A percentile compares a stretch with the other conserved stretches of the same genome.
Conservation (phyloP, 2,113 vertebrate genomes). For the Nicator chloris region DNA sequence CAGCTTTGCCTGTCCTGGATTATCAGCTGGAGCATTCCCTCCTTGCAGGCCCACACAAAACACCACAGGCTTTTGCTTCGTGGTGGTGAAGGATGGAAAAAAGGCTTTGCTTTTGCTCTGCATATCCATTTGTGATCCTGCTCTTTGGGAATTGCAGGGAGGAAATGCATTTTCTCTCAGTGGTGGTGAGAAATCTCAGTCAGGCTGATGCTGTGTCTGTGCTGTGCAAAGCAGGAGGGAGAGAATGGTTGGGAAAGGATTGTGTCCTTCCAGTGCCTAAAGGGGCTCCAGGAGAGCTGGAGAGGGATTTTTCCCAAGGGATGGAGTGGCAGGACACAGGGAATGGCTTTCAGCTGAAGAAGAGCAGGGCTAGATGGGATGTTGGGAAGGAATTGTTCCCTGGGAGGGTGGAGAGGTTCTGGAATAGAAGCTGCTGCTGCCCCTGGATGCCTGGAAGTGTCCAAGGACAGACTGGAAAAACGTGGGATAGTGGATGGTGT, state of each 20-base stretch:
- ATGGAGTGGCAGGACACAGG: not conserved
- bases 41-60: not conserved
- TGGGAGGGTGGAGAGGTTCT: not conserved
- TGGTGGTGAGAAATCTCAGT: not conserved
- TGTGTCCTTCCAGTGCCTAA: not conserved
- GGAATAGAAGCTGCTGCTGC: not conserved
- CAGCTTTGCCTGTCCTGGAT: not conserved
- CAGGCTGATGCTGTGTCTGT: not conserved
- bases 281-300: not conserved
- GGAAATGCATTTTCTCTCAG: not conserved
- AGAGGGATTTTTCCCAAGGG: not conserved
- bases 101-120: not conserved
- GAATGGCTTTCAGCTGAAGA: not conserved
- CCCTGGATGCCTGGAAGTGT: not conserved
- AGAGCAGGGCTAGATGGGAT: not conserved
- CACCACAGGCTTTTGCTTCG: not conserved
- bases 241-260: not conserved
- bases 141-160: constrained; percentile 27
- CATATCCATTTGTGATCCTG: not conserved
- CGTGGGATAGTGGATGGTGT: not conserved
- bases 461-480: not conserved
- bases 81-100: not conserved
- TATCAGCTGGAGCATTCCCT: not conserved
- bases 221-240: not conserved
- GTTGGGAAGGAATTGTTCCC: not conserved